Evolutionary conservation across 2,888 invertebrate species (phyloP), one percentile per base, ranked within the genome.

Genomic region (Dasypolia templi): DNA sequence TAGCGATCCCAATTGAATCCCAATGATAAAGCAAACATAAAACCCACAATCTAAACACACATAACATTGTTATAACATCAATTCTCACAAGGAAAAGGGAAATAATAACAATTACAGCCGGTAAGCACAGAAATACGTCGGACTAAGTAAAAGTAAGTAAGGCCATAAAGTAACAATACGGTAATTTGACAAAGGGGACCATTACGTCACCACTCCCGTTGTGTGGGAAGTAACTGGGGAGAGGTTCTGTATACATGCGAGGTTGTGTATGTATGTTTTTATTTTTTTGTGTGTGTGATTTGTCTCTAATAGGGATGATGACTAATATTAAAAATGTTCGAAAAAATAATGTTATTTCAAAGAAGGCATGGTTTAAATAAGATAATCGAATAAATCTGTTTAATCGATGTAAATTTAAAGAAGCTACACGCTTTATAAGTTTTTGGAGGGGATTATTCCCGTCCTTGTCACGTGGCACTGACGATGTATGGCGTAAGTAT

Each of bases 181-280:
- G 84, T 84, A 84, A 85, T 84, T 86, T 75, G 81, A 85, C 78
- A 85, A 86, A 86, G 81, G 82, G 77, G 80, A 59, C 80, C 81
- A 79, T 87, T 86, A 84, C 72, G 81, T 86, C 83, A 81, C 67
- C 73, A 69, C 72, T 68, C 61, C 44, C 32, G 62, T 55, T 63
- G 39, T 63, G 58, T 26, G 51, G 39, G 19, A 58, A 29, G 35
- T 14, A 39, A 58, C 49, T 22, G n/a, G 39, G 56, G 19, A 49
- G n/a, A 39, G 19, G 62, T 72, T 72, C 72, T 19, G 53, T 55
- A 46, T 44, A 14, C 12, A 17, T 56, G n/a, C n/a, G n/a, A n/a
- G n/a, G n/a, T 63, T 39, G 9, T 46, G 62, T 39, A 55, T 61
- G 17, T 39, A 44, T 14, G 12, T 32, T 26, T 26, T 12, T 66